Conservation (phyloP, 2,113 vertebrate species). For the Tauraco erythrolophus region DNA sequence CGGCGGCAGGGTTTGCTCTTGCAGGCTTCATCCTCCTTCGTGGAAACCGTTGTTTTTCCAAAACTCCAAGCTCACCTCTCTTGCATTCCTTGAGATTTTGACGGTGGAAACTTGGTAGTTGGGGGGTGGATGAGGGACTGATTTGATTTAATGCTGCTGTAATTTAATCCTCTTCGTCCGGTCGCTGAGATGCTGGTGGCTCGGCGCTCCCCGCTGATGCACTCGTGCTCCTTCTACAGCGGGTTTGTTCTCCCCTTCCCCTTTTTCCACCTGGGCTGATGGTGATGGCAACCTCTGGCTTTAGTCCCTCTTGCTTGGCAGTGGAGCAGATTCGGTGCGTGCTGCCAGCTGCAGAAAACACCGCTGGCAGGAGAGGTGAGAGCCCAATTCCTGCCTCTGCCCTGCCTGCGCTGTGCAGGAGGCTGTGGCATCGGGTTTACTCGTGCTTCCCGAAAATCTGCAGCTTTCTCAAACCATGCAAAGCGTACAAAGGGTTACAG, state of each 20-base stretch:
- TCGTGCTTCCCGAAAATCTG: fast-evolving
- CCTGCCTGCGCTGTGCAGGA: background rate
- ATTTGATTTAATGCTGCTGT: background rate
- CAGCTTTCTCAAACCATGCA: background rate
- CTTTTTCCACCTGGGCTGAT: too few species aligned
- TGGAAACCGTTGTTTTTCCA: fast-evolving
- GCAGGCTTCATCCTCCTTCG: fast-evolving
- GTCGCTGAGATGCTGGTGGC: background rate
- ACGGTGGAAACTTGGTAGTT: background rate
- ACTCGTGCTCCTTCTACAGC: background rate
- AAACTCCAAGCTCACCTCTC: background rate
- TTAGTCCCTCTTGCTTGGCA: background rate
- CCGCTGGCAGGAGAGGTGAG: fast-evolving
- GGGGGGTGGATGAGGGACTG: background rate
- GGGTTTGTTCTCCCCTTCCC: background rate
- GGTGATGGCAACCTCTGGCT: background rate
- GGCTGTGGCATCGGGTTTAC: fast-evolving
- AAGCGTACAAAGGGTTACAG: background rate
- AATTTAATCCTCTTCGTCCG: background rate
- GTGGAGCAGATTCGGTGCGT: background rate
- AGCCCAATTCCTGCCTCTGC: background rate
- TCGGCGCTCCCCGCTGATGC: background rate
- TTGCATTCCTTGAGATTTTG: fast-evolving
- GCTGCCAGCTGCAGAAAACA: background rate
- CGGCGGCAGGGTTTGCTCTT: background rate